These are phyloP conservation scores for Amblyopsis rosae DNA, from an alignment of 2,113 vertebrate genomes.

Conservation along the genomic window DNA sequence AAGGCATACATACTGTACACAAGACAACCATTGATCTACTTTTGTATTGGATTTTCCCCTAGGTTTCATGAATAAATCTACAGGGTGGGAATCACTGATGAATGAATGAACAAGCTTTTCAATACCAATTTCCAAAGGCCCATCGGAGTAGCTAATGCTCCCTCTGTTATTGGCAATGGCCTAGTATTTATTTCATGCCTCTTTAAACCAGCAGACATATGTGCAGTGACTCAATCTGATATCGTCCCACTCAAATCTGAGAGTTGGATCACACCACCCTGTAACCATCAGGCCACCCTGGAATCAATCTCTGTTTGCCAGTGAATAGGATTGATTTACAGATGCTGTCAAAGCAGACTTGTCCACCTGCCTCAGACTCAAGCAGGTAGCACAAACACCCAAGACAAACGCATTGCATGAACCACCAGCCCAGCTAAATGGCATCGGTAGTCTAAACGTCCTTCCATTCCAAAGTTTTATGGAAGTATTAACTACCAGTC, in stretches of 20 bases:
- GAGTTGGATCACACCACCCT: constrained; percentile 62
- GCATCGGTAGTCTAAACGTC: constrained; percentile 8
- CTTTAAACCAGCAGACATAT: constrained; percentile 72
- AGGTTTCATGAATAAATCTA: constrained; percentile 56
- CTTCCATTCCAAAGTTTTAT: no score
- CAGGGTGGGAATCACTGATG: constrained; percentile 33
- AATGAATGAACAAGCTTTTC: constrained; percentile 61
- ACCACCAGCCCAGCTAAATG: constrained; percentile 32
- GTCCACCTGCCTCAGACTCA: constrained; percentile 67
- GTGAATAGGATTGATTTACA: constrained; percentile 79
- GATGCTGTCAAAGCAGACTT: constrained; percentile 76
- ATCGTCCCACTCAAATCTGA: constrained; percentile 76
- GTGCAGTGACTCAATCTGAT: constrained; percentile 71
- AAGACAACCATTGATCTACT: constrained; percentile 43
- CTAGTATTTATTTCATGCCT: constrained; percentile 77
- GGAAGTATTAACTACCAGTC: neutral
- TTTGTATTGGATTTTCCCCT: constrained; percentile 38
- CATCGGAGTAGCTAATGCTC: constrained; percentile 42
- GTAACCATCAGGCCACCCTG: constrained; percentile 64
- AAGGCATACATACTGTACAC: neutral
- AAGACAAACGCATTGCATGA: constrained; percentile 58
- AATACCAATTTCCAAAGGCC: constrained; percentile 53
- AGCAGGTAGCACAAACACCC: constrained; percentile 64
- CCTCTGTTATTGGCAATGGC: constrained; percentile 61
- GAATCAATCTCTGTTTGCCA: constrained; percentile 79